phyloP scores from a whole-genome alignment of 2,797 vertebrate species.

The Gymnothorax javanicus region DNA sequence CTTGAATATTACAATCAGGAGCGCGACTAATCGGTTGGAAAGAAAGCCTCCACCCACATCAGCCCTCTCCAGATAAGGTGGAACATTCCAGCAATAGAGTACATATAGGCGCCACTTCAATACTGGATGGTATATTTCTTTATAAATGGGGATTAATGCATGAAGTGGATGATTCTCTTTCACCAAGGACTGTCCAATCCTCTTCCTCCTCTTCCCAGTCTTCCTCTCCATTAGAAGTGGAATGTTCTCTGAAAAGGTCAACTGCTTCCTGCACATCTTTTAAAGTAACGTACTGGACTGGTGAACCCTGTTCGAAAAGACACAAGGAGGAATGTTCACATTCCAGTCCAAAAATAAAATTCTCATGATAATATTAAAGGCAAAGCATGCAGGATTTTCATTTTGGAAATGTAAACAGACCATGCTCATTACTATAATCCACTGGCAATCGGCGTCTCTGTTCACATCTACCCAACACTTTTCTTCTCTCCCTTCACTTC shows the following conservation, averaged over 20 bases:
- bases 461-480: too few species aligned
- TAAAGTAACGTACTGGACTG: constrained; percentile 80
- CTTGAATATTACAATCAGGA: too few species aligned
- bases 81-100: too few species aligned
- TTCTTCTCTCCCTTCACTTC: too few species aligned
- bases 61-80: too few species aligned
- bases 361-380: neutral
- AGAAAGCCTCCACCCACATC: too few species aligned
- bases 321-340: neutral
- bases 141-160: neutral
- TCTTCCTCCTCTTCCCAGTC: constrained; percentile 47
- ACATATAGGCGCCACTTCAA: too few species aligned
- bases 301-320: constrained; percentile 56
- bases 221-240: constrained; percentile 57
- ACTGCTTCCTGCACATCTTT: constrained; percentile 76
- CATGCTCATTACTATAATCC: too few species aligned
- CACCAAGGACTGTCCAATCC: constrained; percentile 58
- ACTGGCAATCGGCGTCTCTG: too few species aligned
- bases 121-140: neutral
- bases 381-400: too few species aligned
- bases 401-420: too few species aligned
- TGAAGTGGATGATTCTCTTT: neutral
- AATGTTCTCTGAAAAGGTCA: constrained; percentile 70
- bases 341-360: neutral
- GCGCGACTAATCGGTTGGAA: too few species aligned